Percentiles rank a stretch among this genome's conserved stretches.
phyloP scores from a whole-genome alignment of 2,113 vertebrate species.

The Drymodes brunneopygia region DNA sequence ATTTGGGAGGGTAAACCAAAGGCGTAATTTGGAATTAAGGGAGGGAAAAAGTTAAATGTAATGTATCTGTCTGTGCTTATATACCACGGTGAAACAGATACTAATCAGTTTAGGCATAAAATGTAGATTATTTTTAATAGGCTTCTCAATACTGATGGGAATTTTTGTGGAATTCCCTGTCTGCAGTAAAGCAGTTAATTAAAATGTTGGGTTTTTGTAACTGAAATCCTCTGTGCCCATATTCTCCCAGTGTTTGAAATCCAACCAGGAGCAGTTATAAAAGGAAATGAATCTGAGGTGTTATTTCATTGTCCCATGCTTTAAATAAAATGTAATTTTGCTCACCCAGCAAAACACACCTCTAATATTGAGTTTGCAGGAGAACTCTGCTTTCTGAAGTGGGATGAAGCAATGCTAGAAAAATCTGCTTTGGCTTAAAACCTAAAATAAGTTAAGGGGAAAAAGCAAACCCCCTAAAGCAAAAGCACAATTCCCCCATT shows the following conservation, averaged over 20 bases:
- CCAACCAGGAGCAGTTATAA: not conserved
- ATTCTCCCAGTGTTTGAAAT: slow-evolving; percentile 3
- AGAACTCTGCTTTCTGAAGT: not conserved
- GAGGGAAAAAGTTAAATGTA: not conserved
- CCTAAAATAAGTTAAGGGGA: not conserved
- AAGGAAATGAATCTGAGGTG: slow-evolving; percentile 3
- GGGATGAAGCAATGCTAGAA: not conserved
- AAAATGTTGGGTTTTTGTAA: not conserved
- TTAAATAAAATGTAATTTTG: slow-evolving; percentile 47
- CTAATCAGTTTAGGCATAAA: not conserved
- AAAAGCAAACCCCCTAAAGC: not conserved
- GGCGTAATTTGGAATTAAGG: not conserved
- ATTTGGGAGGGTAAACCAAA: not conserved
- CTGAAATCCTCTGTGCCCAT: not conserved
- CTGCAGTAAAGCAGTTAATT: slow-evolving; percentile 47
- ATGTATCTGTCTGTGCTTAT: not conserved
- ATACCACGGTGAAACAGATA: not conserved
- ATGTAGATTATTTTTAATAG: slow-evolving; percentile 6
- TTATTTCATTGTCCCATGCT: not conserved
- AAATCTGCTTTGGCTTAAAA: not conserved
- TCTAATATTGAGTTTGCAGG: not conserved
- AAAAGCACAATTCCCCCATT: not conserved
- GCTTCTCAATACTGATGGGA: slow-evolving; percentile 12
- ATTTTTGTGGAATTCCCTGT: slow-evolving; percentile 11
- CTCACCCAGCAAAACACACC: not conserved